phyloP scores from a whole-genome alignment of 2,888 invertebrate species.

The Aleiodes alternator region DNA sequence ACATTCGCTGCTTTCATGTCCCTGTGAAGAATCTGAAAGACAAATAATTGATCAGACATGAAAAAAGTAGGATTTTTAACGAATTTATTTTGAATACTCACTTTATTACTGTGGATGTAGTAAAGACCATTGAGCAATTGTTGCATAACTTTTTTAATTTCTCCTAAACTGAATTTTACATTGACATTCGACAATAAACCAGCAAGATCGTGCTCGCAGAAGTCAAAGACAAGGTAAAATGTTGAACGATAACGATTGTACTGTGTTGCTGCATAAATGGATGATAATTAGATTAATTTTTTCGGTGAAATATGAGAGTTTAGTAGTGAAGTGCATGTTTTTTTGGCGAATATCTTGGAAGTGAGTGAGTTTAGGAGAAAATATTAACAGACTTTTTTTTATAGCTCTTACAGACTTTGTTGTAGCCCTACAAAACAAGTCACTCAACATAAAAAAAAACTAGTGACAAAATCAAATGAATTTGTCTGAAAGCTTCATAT shows the following conservation, averaged over 20 bases:
- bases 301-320: constrained; percentile 58
- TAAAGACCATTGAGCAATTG: constrained; percentile 92
- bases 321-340: neutral
- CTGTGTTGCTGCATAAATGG: constrained; percentile 76
- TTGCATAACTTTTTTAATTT: constrained; percentile 96
- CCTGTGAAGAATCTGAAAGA: constrained; percentile 85
- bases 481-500: neutral
- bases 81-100: constrained; percentile 60
- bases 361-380: too few relatives aligned
- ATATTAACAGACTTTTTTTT: too few relatives aligned
- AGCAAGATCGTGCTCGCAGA: constrained; percentile 98
- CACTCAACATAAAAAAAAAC: too few relatives aligned
- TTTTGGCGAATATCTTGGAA: neutral
- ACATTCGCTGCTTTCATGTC: constrained; percentile 99
- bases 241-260: constrained; percentile 89
- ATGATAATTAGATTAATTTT: constrained; percentile 65
- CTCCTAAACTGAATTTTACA: constrained; percentile 96
- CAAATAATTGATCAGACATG: neutral
- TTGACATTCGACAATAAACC: constrained; percentile 95
- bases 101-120: constrained; percentile 97
- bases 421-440: too few relatives aligned
- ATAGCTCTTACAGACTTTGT: too few relatives aligned
- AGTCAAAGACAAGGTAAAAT: constrained; percentile 98
- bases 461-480: neutral
- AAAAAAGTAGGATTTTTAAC: neutral